phyloP scores from a whole-genome alignment of 1,140 invertebrate genomes.

The Acromyrmex heyeri region DNA sequence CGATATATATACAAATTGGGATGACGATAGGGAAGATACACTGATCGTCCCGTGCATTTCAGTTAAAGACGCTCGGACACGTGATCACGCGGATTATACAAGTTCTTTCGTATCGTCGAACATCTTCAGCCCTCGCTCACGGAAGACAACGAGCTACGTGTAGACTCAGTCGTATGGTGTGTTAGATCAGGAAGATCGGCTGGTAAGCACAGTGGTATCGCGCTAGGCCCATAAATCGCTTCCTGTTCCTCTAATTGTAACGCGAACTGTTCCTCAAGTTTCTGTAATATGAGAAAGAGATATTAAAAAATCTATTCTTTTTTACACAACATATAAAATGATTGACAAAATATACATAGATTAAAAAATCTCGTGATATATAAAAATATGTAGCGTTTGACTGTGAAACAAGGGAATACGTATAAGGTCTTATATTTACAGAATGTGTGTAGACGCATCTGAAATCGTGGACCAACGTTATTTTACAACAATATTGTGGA shows the following conservation, averaged over 20 bases:
- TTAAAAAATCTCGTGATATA: not conserved
- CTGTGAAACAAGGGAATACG: not conserved
- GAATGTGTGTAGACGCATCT: slow-evolving; percentile 9
- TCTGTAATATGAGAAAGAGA: slow-evolving; percentile 87
- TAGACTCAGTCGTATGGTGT: slow-evolving; percentile 88
- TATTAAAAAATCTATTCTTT: slow-evolving; percentile 11
- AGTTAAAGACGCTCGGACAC: not conserved
- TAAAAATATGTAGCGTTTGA: not conserved
- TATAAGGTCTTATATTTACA: slow-evolving; percentile 23
- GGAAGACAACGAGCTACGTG: slow-evolving; percentile 90
- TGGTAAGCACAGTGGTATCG: slow-evolving; percentile 88
- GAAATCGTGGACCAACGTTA: not conserved
- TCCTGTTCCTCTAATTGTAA: slow-evolving; percentile 95
- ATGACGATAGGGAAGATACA: not conserved
- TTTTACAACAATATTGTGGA: slow-evolving; percentile 65
- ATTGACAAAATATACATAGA: not conserved
- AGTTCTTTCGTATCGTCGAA: not conserved
- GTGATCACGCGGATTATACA: slow-evolving; percentile 20
- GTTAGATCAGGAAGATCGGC: slow-evolving; percentile 88
- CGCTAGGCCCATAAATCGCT: slow-evolving; percentile 89
- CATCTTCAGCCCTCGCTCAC: slow-evolving; percentile 88
- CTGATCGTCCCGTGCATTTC: not conserved
- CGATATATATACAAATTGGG: slow-evolving; percentile 15
- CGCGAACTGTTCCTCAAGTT: slow-evolving; percentile 94
- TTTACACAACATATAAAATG: not conserved